These are phyloP conservation scores for Elephas maximus DNA, from an alignment of 2,113 vertebrate species.

Conservation along the genomic window DNA sequence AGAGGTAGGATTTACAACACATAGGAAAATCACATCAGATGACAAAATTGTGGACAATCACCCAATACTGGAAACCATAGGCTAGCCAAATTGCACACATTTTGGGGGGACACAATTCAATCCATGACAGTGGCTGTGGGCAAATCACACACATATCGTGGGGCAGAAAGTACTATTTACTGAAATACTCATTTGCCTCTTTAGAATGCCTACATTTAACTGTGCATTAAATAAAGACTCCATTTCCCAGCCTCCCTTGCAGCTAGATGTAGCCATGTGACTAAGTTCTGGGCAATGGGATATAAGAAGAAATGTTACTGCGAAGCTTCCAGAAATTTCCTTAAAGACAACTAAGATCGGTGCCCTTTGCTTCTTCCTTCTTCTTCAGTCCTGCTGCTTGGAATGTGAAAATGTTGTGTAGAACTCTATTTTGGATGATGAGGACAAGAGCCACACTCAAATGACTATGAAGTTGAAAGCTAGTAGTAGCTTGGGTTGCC, in stretches of 20 bases:
- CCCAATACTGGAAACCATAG: no score
- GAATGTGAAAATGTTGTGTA: neutral
- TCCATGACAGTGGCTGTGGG: neutral
- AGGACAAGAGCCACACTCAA: neutral
- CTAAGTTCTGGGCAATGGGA: neutral
- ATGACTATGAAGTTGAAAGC: neutral
- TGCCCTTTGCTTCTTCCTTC: neutral
- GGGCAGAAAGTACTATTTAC: neutral
- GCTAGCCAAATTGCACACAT: no score
- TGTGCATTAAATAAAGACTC: neutral
- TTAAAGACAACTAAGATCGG: neutral
- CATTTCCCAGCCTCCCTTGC: slow-evolving; percentile 19
- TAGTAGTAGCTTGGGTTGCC: neutral
- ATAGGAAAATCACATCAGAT: no score
- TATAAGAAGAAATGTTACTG: neutral
- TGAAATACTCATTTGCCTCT: neutral
- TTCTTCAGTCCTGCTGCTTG: neutral
- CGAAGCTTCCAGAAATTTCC: slow-evolving; percentile 22
- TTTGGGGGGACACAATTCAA: no score
- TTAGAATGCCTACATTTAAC: slow-evolving; percentile 3
- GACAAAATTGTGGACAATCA: no score
- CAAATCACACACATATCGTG: neutral
- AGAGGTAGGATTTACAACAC: no score
- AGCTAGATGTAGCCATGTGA: neutral
- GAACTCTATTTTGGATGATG: neutral